Conservation (phyloP, 2,797 vertebrate genomes). For the Esox masquinongy region DNA sequence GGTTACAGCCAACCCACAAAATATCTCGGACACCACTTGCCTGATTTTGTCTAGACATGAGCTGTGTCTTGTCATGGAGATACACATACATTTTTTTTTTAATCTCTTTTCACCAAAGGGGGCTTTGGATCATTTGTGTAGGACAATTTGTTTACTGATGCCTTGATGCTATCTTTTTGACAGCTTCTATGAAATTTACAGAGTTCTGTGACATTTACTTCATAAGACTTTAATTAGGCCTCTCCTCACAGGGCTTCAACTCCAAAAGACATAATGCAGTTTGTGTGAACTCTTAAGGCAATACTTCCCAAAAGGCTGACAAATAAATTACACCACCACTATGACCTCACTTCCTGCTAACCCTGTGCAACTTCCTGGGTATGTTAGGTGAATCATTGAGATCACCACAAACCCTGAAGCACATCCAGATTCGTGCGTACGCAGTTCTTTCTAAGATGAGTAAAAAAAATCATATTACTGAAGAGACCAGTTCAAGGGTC, state of each 20-base stretch:
- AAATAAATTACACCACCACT: background rate
- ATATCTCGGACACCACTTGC: too few relatives aligned
- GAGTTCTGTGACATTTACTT: background rate
- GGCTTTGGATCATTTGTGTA: too few relatives aligned
- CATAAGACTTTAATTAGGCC: background rate
- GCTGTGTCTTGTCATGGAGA: too few relatives aligned
- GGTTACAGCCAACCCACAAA: too few relatives aligned
- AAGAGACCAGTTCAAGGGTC: background rate
- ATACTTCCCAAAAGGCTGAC: constrained; percentile 25
- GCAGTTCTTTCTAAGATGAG: background rate
- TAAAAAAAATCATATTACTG: background rate
- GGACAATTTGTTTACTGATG: background rate
- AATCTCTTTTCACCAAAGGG: too few relatives aligned
- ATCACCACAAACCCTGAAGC: constrained; percentile 3
- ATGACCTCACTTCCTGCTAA: constrained; percentile 41
- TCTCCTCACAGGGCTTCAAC: constrained; percentile 22
- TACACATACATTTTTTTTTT: too few relatives aligned
- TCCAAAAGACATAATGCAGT: constrained; percentile 15
- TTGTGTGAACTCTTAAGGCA: constrained; percentile 16
- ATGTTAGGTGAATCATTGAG: constrained; percentile 2
- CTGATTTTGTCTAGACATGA: too few relatives aligned
- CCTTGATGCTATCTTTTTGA: background rate
- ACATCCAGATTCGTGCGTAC: background rate
- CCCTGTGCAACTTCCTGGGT: constrained; percentile 31
- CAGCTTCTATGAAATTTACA: background rate